phyloP scores from a whole-genome alignment of 2,888 invertebrate species.

The Ganaspis brasiliensis region DNA sequence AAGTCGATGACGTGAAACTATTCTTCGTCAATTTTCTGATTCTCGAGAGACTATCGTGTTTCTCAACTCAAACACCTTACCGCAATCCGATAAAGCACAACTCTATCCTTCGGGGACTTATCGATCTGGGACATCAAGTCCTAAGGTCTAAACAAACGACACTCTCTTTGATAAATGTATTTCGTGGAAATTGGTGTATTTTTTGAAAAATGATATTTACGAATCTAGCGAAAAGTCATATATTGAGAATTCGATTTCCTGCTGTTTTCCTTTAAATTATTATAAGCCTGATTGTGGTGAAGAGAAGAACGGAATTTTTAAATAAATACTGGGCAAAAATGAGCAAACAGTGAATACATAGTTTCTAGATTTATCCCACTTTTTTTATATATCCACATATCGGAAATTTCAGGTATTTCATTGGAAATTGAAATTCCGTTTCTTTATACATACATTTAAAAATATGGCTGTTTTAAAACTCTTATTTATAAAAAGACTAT shows the following conservation, averaged over 20 bases:
- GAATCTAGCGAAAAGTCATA: background rate
- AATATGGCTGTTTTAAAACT: no score
- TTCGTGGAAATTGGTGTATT: background rate
- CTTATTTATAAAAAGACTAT: no score
- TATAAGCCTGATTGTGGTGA: background rate
- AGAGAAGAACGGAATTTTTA: no score
- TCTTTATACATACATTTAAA: no score
- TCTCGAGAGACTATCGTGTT: slow-evolving; percentile 39
- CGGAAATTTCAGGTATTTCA: no score
- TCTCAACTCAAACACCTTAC: slow-evolving; percentile 15
- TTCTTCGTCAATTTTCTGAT: slow-evolving; percentile 30
- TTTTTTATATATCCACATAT: no score
- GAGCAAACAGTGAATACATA: no score
- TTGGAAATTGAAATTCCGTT: no score
- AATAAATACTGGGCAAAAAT: no score
- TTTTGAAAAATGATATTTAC: slow-evolving; percentile 22
- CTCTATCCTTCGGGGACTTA: slow-evolving; percentile 33
- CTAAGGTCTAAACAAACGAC: slow-evolving; percentile 29
- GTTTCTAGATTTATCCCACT: no score
- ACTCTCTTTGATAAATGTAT: slow-evolving; percentile 28
- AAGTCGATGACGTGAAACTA: slow-evolving; percentile 27
- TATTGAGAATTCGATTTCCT: background rate
- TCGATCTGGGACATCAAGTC: slow-evolving; percentile 35
- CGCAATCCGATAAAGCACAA: slow-evolving; percentile 39
- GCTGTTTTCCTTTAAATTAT: background rate